Conservation (phyloP, 2,888 invertebrate species). For the Stictocephala bisonia region DNA sequence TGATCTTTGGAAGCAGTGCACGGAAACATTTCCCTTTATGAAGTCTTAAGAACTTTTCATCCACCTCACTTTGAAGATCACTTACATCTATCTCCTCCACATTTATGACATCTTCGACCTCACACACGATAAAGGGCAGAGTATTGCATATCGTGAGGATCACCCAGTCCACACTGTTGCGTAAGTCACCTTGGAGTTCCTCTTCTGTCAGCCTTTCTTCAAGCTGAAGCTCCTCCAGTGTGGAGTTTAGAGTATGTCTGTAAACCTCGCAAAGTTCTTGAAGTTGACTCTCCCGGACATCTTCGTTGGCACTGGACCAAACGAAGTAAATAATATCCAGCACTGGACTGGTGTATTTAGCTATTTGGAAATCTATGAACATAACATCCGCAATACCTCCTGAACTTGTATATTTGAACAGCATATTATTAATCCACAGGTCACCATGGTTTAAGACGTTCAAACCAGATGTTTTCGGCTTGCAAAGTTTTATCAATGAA, state of each 20-base stretch:
- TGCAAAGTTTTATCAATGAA: not conserved
- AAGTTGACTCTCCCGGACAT: constrained; percentile 36
- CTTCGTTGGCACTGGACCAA: constrained; percentile 41
- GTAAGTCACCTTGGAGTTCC: constrained; percentile 9
- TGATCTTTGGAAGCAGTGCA: too few relatives aligned
- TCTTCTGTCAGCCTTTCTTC: constrained; percentile 3
- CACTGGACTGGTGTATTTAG: constrained; percentile 46
- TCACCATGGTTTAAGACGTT: constrained; percentile 51
- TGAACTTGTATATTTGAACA: constrained; percentile 48
- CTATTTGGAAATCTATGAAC: constrained; percentile 48
- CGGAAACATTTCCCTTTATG: too few relatives aligned
- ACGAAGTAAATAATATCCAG: constrained; percentile 50
- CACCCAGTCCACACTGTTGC: not conserved
- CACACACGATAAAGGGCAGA: not conserved
- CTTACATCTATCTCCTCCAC: too few relatives aligned
- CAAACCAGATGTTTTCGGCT: constrained; percentile 37
- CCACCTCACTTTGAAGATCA: too few relatives aligned
- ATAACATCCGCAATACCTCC: constrained; percentile 41
- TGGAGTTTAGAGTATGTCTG: constrained; percentile 36
- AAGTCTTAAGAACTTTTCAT: too few relatives aligned
- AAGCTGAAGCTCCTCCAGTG: constrained; percentile 29
- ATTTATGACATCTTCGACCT: constrained; percentile 5
- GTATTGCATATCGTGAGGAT: not conserved
- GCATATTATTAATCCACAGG: constrained; percentile 50
- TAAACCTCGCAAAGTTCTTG: constrained; percentile 40